A percentile compares a stretch with the other conserved stretches of the same genome.
phyloP scores from a whole-genome alignment of 2,888 invertebrate genomes.

The Aporophyla nigra region DNA sequence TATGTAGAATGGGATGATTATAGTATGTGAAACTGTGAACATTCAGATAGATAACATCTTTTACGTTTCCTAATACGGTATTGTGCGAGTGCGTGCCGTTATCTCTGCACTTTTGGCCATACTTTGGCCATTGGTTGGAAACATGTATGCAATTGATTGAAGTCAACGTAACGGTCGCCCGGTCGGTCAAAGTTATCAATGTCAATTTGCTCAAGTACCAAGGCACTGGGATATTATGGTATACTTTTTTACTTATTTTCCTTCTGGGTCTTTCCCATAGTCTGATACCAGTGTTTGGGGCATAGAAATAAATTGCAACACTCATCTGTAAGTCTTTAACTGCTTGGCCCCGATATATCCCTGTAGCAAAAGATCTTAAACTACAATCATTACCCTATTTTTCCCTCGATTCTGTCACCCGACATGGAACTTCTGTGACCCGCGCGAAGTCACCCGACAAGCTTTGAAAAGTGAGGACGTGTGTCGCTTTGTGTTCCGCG shows the following conservation, averaged over 20 bases:
- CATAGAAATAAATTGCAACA: not conserved
- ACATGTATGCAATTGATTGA: not conserved
- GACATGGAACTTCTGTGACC: too few species aligned
- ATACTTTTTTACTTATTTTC: not conserved
- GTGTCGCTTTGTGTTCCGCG: too few species aligned
- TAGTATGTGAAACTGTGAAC: constrained; percentile 28
- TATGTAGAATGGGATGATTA: constrained; percentile 27
- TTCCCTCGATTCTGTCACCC: too few species aligned
- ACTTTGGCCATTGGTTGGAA: constrained; percentile 16
- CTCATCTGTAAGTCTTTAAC: not conserved
- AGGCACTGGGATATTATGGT: not conserved
- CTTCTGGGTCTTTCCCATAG: not conserved
- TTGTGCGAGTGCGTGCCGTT: constrained; percentile 13
- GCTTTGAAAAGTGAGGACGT: too few species aligned
- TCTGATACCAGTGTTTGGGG: not conserved
- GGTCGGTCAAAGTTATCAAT: not conserved
- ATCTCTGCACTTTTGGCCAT: not conserved
- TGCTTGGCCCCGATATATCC: not conserved
- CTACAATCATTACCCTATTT: not conserved
- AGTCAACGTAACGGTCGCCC: not conserved
- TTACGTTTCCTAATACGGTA: constrained; percentile 18
- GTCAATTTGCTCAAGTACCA: not conserved
- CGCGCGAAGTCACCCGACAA: too few species aligned
- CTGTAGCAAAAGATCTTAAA: not conserved
- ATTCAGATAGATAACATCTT: constrained; percentile 38